Conservation (phyloP, 1,140 invertebrate species). For the Pseudobourletiella spinata region DNA sequence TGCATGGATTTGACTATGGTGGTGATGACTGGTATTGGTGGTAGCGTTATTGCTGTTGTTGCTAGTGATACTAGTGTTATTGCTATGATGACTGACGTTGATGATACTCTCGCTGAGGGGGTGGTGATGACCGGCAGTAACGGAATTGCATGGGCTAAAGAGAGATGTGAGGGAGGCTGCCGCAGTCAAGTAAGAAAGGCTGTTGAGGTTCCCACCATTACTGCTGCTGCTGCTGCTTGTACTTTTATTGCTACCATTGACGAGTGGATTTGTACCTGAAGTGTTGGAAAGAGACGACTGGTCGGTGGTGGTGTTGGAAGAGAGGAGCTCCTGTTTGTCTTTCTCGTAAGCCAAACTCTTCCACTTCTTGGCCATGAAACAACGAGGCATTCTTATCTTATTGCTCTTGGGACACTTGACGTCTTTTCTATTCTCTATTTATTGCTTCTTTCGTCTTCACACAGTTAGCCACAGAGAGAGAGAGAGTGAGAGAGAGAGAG, state of each 20-base stretch:
- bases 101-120: background rate
- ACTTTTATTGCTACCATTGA: slow-evolving; percentile 19
- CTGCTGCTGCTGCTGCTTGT: slow-evolving; percentile 7
- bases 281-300: slow-evolving; percentile 1
- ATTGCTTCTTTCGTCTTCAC: no score
- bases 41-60: slow-evolving; percentile 12
- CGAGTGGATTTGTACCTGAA: slow-evolving; percentile 6
- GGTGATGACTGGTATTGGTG: slow-evolving; percentile 13
- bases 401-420: slow-evolving; percentile 12
- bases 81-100: background rate
- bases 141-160: background rate
- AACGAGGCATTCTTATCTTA: slow-evolving; percentile 58
- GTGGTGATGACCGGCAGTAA: background rate
- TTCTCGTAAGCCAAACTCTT: slow-evolving; percentile 48
- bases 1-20: slow-evolving; percentile 2
- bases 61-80: slow-evolving; percentile 1
- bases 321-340: slow-evolving; percentile 22
- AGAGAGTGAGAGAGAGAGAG: no score
- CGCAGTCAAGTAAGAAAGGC: background rate
- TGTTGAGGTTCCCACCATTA: background rate
- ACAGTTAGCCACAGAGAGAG: no score
- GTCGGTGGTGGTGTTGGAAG: slow-evolving; percentile 1
- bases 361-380: slow-evolving; percentile 84
- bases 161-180: background rate
- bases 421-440: no score